Evolutionary conservation across 2,797 vertebrate genomes (phyloP), one percentile per base, ranked within the genome.

Genomic region (Epinephelus coioides): DNA sequence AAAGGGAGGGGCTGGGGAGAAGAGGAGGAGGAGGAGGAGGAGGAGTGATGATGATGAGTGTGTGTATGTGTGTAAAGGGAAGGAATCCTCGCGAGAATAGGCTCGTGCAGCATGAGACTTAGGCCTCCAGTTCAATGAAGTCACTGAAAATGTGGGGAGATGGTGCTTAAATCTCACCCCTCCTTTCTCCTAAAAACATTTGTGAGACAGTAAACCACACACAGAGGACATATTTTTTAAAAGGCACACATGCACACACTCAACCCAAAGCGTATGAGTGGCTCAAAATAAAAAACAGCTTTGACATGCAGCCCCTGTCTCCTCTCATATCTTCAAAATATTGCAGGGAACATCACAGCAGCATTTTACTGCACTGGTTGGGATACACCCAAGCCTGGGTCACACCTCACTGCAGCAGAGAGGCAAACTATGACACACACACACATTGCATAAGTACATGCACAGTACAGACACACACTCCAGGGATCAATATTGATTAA

Each of bases 351-450:
- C 70, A 73, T 61, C 73, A 77, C 59, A 82, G 79, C 71, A 69
- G 75, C 81, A 66, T 73, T 89, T 90, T 81, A 79, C 88, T 83
- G 87, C 88, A 88, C 86, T 76, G 77, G 61, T 64, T 79, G 78
- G 82, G 85, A 91, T 79, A 79, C 90, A 88, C 89, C 88, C 89
- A 76, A 72, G 59, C 69, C 82, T 80, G 79, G 86, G 85, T 91
- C 83, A 83, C 88, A 92, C 89, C 86, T 88, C 86, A 88, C 82
- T 92, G 92, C 91, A 91, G 88, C 84, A 92, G 77, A 72, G 54
- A 82, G 72, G 62, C 82, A 84, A 85, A 81, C 59, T 79, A 63
- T 75, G 59, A 75, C 76, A 83, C 54, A 63, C 4, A 54, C 61
- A 71, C 66, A 76, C 53, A 50, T 50, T 62, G 55, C 49, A 76